These are phyloP conservation scores for Zoanthus sansibaricus DNA, from an alignment of 92 coral and sea anemone species.

Conservation along the genomic window DNA sequence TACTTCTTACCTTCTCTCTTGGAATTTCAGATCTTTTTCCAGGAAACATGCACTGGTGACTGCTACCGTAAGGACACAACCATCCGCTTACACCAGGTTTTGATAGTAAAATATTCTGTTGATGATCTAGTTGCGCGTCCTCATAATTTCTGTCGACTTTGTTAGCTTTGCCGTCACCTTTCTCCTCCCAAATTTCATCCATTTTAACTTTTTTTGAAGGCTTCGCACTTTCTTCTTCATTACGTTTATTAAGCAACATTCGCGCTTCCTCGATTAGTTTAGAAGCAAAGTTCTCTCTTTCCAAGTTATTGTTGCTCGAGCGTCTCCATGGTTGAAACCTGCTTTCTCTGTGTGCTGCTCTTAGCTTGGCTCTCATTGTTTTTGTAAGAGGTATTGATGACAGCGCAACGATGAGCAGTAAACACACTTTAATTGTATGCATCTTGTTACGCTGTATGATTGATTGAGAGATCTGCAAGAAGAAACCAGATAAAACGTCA, in stretches of 20 bases:
- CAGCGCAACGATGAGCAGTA: background rate
- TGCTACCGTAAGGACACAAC: background rate
- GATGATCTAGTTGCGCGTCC: background rate
- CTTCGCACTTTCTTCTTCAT: background rate
- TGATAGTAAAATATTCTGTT: background rate
- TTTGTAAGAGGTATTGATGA: background rate
- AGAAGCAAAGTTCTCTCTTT: background rate
- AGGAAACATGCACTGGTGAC: background rate
- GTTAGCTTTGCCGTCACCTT: background rate
- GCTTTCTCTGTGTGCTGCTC: background rate
- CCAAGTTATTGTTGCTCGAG: background rate
- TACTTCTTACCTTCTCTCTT: background rate
- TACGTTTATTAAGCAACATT: background rate
- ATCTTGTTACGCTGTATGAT: background rate
- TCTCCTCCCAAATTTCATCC: background rate
- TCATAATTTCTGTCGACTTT: conserved; percentile 16
- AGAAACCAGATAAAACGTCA: background rate
- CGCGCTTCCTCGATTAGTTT: background rate
- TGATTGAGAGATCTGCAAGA: conserved; percentile 4
- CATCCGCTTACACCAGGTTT: background rate
- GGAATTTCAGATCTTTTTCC: conserved; percentile 38
- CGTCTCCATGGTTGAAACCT: background rate
- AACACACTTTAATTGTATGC: background rate
- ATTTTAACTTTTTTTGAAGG: background rate
- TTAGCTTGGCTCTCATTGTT: background rate